A percentile compares a stretch with the other conserved stretches of the same genome.
These are phyloP conservation scores for Drosophila rellima DNA, from an alignment of 2,888 invertebrate species.

Conservation along the genomic window DNA sequence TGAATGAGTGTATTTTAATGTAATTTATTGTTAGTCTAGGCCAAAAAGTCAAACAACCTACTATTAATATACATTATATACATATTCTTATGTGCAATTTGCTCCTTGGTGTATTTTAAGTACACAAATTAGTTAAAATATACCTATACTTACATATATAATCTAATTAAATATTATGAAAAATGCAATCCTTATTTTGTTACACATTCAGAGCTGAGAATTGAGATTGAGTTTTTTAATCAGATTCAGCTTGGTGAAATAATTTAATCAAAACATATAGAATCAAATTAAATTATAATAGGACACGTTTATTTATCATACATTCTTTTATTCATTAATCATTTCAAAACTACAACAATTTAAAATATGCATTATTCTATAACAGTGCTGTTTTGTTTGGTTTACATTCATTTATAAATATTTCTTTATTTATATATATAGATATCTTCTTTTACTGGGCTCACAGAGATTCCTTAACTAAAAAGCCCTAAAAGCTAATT, in stretches of 20 bases:
- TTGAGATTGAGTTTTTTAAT: too few species aligned
- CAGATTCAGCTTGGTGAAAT: too few species aligned
- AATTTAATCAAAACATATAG: too few species aligned
- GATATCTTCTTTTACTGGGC: constrained; percentile 4
- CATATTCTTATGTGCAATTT: constrained; percentile 68
- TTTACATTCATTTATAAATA: constrained; percentile 16
- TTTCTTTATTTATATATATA: neutral
- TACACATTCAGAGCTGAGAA: too few species aligned
- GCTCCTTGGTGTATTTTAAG: constrained; percentile 51
- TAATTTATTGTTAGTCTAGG: constrained; percentile 79
- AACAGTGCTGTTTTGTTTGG: constrained; percentile 29
- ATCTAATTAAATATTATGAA: neutral
- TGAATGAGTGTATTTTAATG: constrained; percentile 33
- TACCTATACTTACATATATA: constrained; percentile 11
- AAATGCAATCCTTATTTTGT: too few species aligned
- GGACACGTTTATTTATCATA: too few species aligned
- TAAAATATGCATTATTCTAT: constrained; percentile 18
- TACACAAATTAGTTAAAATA: constrained; percentile 60
- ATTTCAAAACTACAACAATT: constrained; percentile 51
- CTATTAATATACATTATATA: constrained; percentile 15
- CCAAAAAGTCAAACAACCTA: constrained; percentile 66
- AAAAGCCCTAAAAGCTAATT: constrained; percentile 55
- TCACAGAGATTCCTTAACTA: constrained; percentile 20
- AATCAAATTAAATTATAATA: too few species aligned
- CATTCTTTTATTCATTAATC: constrained; percentile 11